Evolutionary conservation across 2,797 vertebrate species (phyloP), one percentile per base, ranked within the genome.

Genomic region (Rhyacichthys aspro): DNA sequence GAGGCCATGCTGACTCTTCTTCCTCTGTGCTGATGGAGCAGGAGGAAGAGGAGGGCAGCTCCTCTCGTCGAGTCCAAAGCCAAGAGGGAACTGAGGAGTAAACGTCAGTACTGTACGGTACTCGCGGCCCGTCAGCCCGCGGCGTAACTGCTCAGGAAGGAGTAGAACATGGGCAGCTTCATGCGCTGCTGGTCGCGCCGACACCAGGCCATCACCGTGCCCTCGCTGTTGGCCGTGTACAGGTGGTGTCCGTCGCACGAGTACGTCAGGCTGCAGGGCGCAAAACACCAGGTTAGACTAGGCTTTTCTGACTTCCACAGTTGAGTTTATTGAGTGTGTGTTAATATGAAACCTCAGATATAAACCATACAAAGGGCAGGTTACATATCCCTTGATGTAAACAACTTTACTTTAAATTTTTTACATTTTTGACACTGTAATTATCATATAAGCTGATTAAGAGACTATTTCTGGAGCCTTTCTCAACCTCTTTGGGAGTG

Each of bases 151-250:
- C 97, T 98, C 50, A 99, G 94, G 91, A 99, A 99, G 42, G 97
- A 96, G 72, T 96, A 99, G 90, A 99, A 99, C 96, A 99, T 98
- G 60, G 98, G 98, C 57, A 96, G 90, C 88, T 99, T 99, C 91
- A 96, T 80, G 53, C 97, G 94, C 87, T 98, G 96, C 90, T 99
- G 98, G 93, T 99, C 98, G 60, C 96, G 94, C 43, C 98, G 94
- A 76, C 97, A 98, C 97, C 97, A 99, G 17, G 95, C 96, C 47
- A 98, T 99, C 64, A 99, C 96, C 0, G 93, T 98, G 28, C 97
- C 98, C 11, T 99, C 98, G 9, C 94, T 97, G 84, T 97, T 98
- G 0, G 96, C 95, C 0, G 96, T 99, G 91, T 97, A 99, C 61
- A 99, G 89, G 84, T 99, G 96, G 86, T 98, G 97, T 18, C 98